These are phyloP conservation scores for Aphidius gifuensis DNA, from an alignment of 1,140 invertebrate genomes.

Conservation along the genomic window DNA sequence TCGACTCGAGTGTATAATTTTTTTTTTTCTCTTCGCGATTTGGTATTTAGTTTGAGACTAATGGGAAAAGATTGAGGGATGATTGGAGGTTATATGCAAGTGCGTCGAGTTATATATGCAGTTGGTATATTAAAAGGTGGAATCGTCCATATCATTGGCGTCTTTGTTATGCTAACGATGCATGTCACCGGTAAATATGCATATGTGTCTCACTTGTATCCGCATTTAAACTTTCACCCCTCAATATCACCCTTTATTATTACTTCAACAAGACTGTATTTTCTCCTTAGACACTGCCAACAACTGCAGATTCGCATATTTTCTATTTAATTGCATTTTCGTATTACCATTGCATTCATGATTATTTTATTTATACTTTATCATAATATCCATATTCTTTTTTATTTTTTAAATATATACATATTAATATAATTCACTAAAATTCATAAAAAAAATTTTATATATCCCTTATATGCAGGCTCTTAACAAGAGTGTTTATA, in stretches of 20 bases:
- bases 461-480: neutral
- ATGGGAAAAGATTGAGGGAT: neutral
- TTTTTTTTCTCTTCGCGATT: slow-evolving; percentile 13
- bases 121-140: slow-evolving; percentile 31
- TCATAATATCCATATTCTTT: no score
- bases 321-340: slow-evolving; percentile 54
- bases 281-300: neutral
- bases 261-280: slow-evolving; percentile 11
- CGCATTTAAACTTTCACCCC: slow-evolving; percentile 4
- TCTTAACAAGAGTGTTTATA: slow-evolving; percentile 18
- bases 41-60: slow-evolving; percentile 13
- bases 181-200: slow-evolving; percentile 50
- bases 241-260: slow-evolving; percentile 10
- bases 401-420: slow-evolving; percentile 5
- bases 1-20: no score
- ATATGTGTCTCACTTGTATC: slow-evolving; percentile 27
- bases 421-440: slow-evolving; percentile 1
- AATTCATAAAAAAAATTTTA: no score
- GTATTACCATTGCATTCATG: slow-evolving; percentile 36
- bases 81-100: slow-evolving; percentile 2
- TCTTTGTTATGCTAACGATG: slow-evolving; percentile 48
- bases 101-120: slow-evolving; percentile 3
- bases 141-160: slow-evolving; percentile 29
- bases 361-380: neutral
- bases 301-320: slow-evolving; percentile 41